Percentiles rank a stretch among this genome's conserved stretches.
Conservation (phyloP, 1,140 invertebrate species). For the Dolichoris vasculosae region DNA sequence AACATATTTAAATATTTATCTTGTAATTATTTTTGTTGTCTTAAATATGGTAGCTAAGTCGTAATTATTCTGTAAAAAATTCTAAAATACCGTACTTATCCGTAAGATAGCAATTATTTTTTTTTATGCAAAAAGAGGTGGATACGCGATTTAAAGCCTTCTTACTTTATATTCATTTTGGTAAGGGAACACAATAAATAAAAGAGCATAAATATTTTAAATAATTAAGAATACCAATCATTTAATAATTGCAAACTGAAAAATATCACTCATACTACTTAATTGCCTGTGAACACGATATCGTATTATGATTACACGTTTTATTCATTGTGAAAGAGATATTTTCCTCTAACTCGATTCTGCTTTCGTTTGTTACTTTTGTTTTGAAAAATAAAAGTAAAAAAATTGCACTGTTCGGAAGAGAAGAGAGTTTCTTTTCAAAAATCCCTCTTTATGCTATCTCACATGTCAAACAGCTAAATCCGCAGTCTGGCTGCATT, state of each 20-base stretch:
- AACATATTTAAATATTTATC: slow-evolving; percentile 4
- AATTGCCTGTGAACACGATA: neutral
- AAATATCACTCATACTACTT: neutral
- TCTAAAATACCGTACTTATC: slow-evolving; percentile 8
- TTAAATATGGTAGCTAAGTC: neutral
- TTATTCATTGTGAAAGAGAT: neutral
- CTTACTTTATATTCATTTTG: neutral
- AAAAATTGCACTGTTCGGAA: neutral
- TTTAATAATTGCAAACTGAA: neutral
- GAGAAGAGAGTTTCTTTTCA: neutral
- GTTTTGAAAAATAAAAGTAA: neutral
- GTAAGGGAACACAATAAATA: neutral
- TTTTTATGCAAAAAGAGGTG: neutral
- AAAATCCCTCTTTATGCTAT: neutral
- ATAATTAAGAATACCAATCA: neutral
- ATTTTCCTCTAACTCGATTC: neutral
- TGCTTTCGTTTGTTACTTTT: neutral
- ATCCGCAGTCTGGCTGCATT: neutral
- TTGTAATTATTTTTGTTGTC: neutral
- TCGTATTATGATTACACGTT: neutral
- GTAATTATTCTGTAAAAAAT: neutral
- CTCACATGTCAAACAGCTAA: neutral
- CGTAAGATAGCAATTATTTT: neutral
- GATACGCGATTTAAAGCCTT: neutral
- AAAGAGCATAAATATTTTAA: neutral